Percentiles rank a stretch among this genome's conserved stretches.
Evolutionary conservation across 2,888 invertebrate species (phyloP).

Genomic region (Carabus problematicus): DNA sequence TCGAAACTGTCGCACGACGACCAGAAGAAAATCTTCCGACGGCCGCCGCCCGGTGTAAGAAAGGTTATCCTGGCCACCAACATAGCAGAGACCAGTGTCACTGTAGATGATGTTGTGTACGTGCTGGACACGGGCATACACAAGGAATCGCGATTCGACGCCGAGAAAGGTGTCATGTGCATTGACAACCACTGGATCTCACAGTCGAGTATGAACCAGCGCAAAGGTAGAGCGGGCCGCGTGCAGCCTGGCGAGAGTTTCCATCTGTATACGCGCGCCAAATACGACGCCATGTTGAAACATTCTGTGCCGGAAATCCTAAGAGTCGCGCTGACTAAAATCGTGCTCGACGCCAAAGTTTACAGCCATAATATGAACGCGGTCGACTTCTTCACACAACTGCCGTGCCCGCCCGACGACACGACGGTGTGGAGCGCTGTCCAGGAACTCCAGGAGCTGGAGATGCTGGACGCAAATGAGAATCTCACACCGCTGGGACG

Average conservation of each 20-base stretch:
- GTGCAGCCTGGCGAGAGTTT: constrained; percentile 68
- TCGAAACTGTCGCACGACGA: constrained; percentile 65
- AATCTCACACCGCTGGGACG: constrained; percentile 70
- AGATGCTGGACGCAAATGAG: constrained; percentile 65
- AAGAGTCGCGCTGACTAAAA: constrained; percentile 63
- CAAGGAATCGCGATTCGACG: constrained; percentile 65
- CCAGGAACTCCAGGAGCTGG: constrained; percentile 65
- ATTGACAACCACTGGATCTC: constrained; percentile 69
- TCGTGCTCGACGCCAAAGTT: constrained; percentile 67
- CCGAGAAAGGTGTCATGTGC: constrained; percentile 61
- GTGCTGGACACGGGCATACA: constrained; percentile 72
- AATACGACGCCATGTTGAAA: constrained; percentile 60
- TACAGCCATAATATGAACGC: constrained; percentile 66
- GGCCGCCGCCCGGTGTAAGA: constrained; percentile 61
- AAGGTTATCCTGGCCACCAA: constrained; percentile 77
- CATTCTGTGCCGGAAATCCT: constrained; percentile 71
- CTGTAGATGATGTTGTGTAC: constrained; percentile 73
- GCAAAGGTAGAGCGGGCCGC: constrained; percentile 74
- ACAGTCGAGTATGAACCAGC: constrained; percentile 67
- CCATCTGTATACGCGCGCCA: constrained; percentile 64
- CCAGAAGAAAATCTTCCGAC: constrained; percentile 66
- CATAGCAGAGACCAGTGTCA: constrained; percentile 76
- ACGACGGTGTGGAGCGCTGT: constrained; percentile 65
- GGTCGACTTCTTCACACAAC: constrained; percentile 65
- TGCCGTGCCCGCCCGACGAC: constrained; percentile 69